Conservation (phyloP, 1,140 invertebrate genomes). For the Laupala kohalensis region DNA sequence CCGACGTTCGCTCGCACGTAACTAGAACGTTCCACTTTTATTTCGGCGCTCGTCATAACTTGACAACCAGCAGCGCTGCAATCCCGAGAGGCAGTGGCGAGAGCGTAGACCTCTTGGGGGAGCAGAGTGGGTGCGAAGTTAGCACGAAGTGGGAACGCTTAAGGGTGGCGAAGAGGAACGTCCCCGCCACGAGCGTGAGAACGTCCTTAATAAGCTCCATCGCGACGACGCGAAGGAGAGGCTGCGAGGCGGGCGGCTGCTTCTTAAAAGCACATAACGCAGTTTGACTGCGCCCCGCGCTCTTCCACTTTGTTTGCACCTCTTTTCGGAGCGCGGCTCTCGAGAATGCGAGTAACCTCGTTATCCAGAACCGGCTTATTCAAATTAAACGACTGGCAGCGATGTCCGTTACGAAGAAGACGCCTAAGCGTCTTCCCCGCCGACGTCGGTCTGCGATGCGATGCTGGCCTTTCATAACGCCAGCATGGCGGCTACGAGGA, state of each 20-base stretch:
- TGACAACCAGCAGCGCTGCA: too few species aligned
- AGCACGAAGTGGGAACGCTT: too few species aligned
- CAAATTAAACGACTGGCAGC: background rate
- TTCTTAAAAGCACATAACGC: background rate
- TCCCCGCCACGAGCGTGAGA: background rate
- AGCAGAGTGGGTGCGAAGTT: too few species aligned
- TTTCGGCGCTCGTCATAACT: background rate
- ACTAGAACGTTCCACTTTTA: background rate
- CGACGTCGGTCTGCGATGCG: too few species aligned
- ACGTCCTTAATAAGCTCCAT: background rate
- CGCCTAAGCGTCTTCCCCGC: too few species aligned
- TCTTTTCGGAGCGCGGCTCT: background rate
- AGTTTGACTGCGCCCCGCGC: background rate
- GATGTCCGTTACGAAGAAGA: background rate
- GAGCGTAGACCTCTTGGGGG: background rate
- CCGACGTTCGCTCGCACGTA: too few species aligned
- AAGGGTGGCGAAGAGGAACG: too few species aligned
- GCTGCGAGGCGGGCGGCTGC: too few species aligned
- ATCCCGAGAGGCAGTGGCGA: too few species aligned
- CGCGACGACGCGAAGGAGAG: background rate
- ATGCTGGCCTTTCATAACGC: background rate
- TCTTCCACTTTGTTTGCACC: background rate
- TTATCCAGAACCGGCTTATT: background rate
- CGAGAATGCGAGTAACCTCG: background rate
- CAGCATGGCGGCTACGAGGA: background rate